phyloP scores from a whole-genome alignment of 1,140 invertebrate genomes.

The Trichonephila clavipes region DNA sequence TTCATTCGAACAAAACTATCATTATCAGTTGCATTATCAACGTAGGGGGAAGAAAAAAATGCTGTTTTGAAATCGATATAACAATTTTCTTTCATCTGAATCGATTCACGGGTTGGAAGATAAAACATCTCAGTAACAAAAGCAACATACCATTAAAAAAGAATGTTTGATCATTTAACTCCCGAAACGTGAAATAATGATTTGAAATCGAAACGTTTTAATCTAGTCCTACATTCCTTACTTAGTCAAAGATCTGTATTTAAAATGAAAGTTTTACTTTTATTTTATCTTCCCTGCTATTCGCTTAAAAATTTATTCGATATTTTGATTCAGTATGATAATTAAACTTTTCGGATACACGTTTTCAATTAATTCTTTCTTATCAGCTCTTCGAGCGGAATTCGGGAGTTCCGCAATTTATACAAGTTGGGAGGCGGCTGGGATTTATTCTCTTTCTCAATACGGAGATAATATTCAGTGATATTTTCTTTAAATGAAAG shows the following conservation, averaged over 20 bases:
- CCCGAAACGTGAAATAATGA: slow-evolving; percentile 47
- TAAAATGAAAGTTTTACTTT: not conserved
- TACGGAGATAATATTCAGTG: slow-evolving; percentile 14
- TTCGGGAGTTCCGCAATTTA: not conserved
- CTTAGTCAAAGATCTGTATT: slow-evolving; percentile 45
- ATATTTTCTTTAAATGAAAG: not conserved
- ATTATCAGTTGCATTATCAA: slow-evolving; percentile 14
- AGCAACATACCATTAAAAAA: slow-evolving; percentile 40
- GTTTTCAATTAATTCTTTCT: slow-evolving; percentile 55
- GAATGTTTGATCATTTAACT: slow-evolving; percentile 55
- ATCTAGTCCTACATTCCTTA: slow-evolving; percentile 1
- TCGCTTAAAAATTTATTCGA: slow-evolving; percentile 47
- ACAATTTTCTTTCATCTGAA: slow-evolving; percentile 25
- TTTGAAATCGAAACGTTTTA: slow-evolving; percentile 57
- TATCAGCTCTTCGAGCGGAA: slow-evolving; percentile 39
- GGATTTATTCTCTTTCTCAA: slow-evolving; percentile 27
- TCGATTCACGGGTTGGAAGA: not conserved
- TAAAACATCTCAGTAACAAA: slow-evolving; percentile 42
- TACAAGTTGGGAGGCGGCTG: not conserved
- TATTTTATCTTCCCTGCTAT: slow-evolving; percentile 14
- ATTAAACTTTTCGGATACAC: slow-evolving; percentile 62
- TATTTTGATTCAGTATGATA: slow-evolving; percentile 51
- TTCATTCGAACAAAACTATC: slow-evolving; percentile 1
- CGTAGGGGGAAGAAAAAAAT: not conserved
- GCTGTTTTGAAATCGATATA: slow-evolving; percentile 23